These are phyloP conservation scores for Clanis bilineata DNA, from an alignment of 2,888 invertebrate species.

Conservation along the genomic window DNA sequence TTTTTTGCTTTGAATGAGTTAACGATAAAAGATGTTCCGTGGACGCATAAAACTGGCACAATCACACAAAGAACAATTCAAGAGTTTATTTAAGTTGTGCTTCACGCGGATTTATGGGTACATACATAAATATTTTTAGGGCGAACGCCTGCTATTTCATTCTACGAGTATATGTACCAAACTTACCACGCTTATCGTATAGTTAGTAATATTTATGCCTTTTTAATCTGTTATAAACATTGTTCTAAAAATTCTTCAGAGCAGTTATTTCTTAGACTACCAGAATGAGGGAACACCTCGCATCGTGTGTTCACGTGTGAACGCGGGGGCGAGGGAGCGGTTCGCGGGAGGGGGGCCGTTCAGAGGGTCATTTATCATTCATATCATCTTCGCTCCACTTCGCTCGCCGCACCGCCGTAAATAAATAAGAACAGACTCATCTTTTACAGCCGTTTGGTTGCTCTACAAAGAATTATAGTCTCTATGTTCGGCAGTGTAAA, in stretches of 20 bases:
- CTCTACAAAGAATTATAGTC: conserved; percentile 39
- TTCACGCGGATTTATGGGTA: too few species aligned
- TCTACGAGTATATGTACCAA: too few species aligned
- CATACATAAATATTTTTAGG: too few species aligned
- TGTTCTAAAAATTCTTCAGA: conserved; percentile 60
- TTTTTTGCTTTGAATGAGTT: too few species aligned
- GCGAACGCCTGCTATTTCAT: too few species aligned
- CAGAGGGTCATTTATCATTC: conserved; percentile 82
- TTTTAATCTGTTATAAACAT: too few species aligned
- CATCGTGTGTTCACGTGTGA: conserved; percentile 77
- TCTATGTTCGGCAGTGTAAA: conserved; percentile 6
- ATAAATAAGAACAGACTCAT: conserved; percentile 83
- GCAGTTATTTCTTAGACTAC: conserved; percentile 68
- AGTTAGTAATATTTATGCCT: too few species aligned
- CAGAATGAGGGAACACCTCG: conserved; percentile 64
- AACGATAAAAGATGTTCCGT: too few species aligned
- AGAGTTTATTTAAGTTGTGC: too few species aligned
- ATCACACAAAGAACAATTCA: too few species aligned
- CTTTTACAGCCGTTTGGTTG: conserved; percentile 72
- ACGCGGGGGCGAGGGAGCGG: conserved; percentile 41
- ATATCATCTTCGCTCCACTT: conserved; percentile 83
- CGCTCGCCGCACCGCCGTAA: conserved; percentile 82
- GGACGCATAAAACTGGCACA: too few species aligned
- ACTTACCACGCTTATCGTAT: too few species aligned
- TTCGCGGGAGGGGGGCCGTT: conserved; percentile 37